Conservation (phyloP, 2,888 invertebrate genomes). For the Fragum whitleyi region DNA sequence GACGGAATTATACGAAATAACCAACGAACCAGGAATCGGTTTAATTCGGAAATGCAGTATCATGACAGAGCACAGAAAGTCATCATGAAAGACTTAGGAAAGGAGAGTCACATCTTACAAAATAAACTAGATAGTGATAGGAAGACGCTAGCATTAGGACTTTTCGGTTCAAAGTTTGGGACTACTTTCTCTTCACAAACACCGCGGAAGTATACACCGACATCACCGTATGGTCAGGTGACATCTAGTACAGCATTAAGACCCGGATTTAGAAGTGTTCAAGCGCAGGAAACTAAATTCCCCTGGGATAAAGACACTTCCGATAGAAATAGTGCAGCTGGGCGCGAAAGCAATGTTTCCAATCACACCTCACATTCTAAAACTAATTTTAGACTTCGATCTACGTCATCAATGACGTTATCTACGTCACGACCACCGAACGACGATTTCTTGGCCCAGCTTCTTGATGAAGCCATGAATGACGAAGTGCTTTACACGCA, state of each 20-base stretch:
- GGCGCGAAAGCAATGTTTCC: slow-evolving; percentile 32
- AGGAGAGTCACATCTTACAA: slow-evolving; percentile 67
- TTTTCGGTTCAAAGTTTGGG: slow-evolving; percentile 57
- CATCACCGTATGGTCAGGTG: slow-evolving; percentile 37
- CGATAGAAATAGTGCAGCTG: slow-evolving; percentile 30
- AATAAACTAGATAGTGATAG: slow-evolving; percentile 59
- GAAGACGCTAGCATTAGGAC: slow-evolving; percentile 43
- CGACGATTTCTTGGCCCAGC: slow-evolving; percentile 56
- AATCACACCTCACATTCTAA: slow-evolving; percentile 2
- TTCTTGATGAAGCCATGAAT: slow-evolving; percentile 60
- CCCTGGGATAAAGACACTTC: slow-evolving; percentile 51
- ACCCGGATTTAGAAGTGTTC: neutral
- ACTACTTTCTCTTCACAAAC: slow-evolving; percentile 33
- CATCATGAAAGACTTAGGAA: slow-evolving; percentile 70
- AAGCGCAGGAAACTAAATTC: slow-evolving; percentile 41
- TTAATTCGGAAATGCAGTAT: slow-evolving; percentile 68
- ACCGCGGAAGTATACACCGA: slow-evolving; percentile 40
- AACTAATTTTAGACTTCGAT: slow-evolving; percentile 19
- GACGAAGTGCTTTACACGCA: slow-evolving; percentile 59
- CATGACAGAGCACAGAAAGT: slow-evolving; percentile 75
- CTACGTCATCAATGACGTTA: slow-evolving; percentile 34
- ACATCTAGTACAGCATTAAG: slow-evolving; percentile 28
- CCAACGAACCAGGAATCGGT: slow-evolving; percentile 70
- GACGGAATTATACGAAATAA: slow-evolving; percentile 75
- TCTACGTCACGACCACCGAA: slow-evolving; percentile 37